Percentiles rank a stretch among this genome's conserved stretches.
phyloP scores from a whole-genome alignment of 2,888 invertebrate genomes.

The Hydropsyche betteni region DNA sequence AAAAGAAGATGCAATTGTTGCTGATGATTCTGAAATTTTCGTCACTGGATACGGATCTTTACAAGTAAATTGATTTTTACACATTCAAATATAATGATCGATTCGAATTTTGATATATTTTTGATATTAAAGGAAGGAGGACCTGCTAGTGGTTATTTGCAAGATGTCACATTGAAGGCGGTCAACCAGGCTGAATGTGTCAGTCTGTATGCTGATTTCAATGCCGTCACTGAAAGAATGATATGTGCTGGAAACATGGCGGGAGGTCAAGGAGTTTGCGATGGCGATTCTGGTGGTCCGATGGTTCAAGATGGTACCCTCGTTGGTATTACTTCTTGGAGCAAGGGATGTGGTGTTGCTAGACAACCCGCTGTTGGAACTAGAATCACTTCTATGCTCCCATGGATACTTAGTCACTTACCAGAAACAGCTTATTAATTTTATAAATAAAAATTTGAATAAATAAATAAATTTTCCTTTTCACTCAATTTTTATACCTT shows the following conservation, averaged over 20 bases:
- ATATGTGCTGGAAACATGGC: conserved; percentile 60
- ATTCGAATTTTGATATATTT: not conserved
- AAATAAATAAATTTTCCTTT: too few relatives aligned
- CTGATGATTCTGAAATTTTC: not conserved
- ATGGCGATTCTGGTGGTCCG: conserved; percentile 70
- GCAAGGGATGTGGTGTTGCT: conserved; percentile 65
- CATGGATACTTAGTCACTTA: conserved; percentile 57
- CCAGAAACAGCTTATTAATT: too few relatives aligned
- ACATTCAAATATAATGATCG: not conserved
- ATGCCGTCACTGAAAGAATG: conserved; percentile 59
- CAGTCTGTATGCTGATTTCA: conserved; percentile 58
- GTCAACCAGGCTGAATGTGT: conserved; percentile 59
- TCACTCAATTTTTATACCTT: too few relatives aligned
- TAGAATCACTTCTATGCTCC: conserved; percentile 60
- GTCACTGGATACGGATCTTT: conserved; percentile 9
- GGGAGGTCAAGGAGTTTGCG: conserved; percentile 61
- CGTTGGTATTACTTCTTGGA: conserved; percentile 68
- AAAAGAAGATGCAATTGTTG: not conserved
- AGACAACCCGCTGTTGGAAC: conserved; percentile 68
- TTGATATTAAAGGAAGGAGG: conserved; percentile 58
- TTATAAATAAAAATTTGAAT: too few relatives aligned
- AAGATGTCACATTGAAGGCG: conserved; percentile 59
- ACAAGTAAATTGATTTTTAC: not conserved
- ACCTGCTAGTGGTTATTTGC: conserved; percentile 56
- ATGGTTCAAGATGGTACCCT: conserved; percentile 60